Evolutionary conservation across 2,113 vertebrate species (phyloP).

Genomic region (Climacteris rufus): DNA sequence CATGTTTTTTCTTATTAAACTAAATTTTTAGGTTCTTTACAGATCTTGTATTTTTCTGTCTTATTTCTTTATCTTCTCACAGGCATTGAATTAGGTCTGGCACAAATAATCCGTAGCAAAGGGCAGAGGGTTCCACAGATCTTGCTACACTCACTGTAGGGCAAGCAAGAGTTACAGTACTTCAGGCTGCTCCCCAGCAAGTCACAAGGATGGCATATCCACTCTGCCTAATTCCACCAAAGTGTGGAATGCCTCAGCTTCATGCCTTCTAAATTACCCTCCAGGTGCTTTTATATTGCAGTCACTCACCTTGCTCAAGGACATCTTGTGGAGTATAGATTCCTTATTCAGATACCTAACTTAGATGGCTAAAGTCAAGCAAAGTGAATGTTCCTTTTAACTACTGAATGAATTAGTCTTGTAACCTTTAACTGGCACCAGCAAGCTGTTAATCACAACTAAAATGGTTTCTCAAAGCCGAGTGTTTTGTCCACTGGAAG

Average conservation of each 20-base stretch:
- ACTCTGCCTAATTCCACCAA: background rate
- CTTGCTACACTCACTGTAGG: rapidly evolving
- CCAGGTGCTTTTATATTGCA: background rate
- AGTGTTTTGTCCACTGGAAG: background rate
- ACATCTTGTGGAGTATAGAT: background rate
- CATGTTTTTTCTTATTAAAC: background rate
- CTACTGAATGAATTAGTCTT: background rate
- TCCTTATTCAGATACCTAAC: background rate
- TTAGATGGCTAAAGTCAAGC: background rate
- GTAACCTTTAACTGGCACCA: background rate
- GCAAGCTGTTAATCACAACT: background rate
- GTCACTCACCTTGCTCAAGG: background rate
- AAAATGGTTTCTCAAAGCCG: background rate
- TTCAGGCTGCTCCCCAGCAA: background rate
- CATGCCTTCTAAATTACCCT: background rate
- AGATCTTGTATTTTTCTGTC: background rate
- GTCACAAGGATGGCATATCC: background rate
- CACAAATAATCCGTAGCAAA: background rate
- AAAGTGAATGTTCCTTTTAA: background rate
- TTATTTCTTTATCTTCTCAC: background rate
- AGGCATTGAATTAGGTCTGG: background rate
- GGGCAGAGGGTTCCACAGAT: background rate
- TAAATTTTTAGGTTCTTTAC: background rate
- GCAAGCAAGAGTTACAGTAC: background rate
- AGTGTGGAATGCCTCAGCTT: background rate